Conservation (phyloP, 2,888 invertebrate species). For the Odontocerum albicorne region DNA sequence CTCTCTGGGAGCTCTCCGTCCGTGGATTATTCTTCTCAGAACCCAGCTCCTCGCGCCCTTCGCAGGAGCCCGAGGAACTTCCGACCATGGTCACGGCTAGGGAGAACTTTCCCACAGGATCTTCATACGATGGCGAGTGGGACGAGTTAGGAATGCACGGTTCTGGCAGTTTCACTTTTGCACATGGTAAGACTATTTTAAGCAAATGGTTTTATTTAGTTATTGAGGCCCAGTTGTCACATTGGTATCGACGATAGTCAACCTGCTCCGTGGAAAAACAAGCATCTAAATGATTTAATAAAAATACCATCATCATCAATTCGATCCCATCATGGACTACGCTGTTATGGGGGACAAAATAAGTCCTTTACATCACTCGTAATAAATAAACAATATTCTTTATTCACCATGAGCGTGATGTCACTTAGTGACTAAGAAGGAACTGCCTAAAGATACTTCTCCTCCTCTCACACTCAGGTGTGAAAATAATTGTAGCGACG, state of each 20-base stretch:
- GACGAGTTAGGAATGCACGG: conserved; percentile 63
- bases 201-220: conserved; percentile 19
- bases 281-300: conserved; percentile 1
- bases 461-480: too few relatives aligned
- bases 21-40: not conserved
- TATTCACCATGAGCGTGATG: too few relatives aligned
- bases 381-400: too few relatives aligned
- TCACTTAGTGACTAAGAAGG: too few relatives aligned
- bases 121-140: conserved; percentile 62
- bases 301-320: not conserved
- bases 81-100: not conserved
- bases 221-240: not conserved
- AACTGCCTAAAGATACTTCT: too few relatives aligned
- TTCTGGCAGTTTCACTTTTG: conserved; percentile 59
- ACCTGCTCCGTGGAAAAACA: not conserved
- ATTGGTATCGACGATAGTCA: not conserved
- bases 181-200: conserved; percentile 62
- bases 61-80: not conserved
- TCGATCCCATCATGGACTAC: too few relatives aligned
- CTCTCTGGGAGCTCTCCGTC: conserved; percentile 10
- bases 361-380: too few relatives aligned
- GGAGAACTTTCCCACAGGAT: conserved; percentile 57
- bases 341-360: too few relatives aligned
- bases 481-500: too few relatives aligned
- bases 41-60: not conserved